These are phyloP conservation scores for Myotis planiceps DNA, from an alignment of 2,797 vertebrate species.

Conservation along the genomic window DNA sequence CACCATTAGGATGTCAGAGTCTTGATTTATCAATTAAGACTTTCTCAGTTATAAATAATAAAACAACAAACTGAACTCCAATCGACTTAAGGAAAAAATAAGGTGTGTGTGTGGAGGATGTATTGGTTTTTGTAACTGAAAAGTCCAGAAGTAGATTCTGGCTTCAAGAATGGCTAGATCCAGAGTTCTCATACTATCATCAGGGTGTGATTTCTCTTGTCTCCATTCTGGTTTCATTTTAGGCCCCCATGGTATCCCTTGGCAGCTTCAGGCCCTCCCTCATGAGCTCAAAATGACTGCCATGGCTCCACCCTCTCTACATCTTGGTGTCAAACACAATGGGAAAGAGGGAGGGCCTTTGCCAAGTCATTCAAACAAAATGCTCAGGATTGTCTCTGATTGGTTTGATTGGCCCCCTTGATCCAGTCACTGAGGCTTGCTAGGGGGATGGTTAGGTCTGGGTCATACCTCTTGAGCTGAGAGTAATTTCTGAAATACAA, in stretches of 20 bases:
- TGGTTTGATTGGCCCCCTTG: background rate
- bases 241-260: background rate
- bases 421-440: background rate
- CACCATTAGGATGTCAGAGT: background rate
- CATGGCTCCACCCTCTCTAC: too few species aligned
- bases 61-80: background rate
- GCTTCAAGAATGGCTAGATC: background rate
- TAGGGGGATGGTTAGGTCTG: background rate
- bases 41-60: background rate
- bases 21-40: background rate
- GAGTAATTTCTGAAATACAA: background rate
- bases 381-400: background rate
- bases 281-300: background rate
- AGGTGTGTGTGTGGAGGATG: background rate
- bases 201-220: background rate
- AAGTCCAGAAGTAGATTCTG: background rate
- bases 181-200: background rate
- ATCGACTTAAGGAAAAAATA: background rate
- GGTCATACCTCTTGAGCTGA: background rate
- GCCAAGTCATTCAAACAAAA: background rate
- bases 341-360: background rate
- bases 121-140: background rate
- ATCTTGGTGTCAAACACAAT: background rate
- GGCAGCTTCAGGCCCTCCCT: background rate
- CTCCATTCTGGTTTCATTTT: background rate